phyloP scores from a whole-genome alignment of 2,113 vertebrate genomes.

The Sinocyclocheilus grahami region DNA sequence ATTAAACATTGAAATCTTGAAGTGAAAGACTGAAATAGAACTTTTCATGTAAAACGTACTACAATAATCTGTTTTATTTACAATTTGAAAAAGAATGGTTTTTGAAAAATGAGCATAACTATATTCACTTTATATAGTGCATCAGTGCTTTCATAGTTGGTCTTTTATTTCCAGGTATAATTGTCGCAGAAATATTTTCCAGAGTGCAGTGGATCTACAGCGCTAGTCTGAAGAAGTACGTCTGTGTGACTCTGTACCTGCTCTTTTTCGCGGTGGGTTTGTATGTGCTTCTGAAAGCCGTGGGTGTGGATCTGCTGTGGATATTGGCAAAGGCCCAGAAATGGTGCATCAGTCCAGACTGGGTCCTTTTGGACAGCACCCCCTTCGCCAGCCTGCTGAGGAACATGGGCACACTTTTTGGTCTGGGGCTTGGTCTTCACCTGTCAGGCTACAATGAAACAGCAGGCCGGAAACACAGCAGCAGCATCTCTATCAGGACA shows the following conservation, averaged over 20 bases:
- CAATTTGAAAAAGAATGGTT: too few species aligned
- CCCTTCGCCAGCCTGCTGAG: constrained; percentile 86
- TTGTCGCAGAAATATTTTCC: constrained; percentile 83
- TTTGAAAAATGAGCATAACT: background rate
- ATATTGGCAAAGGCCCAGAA: constrained; percentile 84
- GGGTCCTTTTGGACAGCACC: constrained; percentile 83
- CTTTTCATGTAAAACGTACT: too few species aligned
- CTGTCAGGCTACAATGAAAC: constrained; percentile 71
- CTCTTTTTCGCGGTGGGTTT: constrained; percentile 80
- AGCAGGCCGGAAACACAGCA: constrained; percentile 57
- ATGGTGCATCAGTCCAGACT: constrained; percentile 84
- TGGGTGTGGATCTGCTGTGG: constrained; percentile 84
- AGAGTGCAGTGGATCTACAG: constrained; percentile 80
- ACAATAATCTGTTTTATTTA: too few species aligned
- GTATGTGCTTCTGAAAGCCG: constrained; percentile 77
- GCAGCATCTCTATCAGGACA: constrained; percentile 69
- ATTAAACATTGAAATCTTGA: too few species aligned
- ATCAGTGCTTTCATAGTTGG: background rate
- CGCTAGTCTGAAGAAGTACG: constrained; percentile 77
- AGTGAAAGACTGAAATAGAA: too few species aligned
- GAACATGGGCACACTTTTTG: constrained; percentile 80
- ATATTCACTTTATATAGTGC: background rate
- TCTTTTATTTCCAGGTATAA: constrained; percentile 73
- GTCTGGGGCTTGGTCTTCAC: constrained; percentile 81
- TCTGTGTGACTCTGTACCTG: constrained; percentile 79